Base-by-base conservation (phyloP, 2,797 vertebrate genomes). In the Sebastes steindachneri region DNA sequence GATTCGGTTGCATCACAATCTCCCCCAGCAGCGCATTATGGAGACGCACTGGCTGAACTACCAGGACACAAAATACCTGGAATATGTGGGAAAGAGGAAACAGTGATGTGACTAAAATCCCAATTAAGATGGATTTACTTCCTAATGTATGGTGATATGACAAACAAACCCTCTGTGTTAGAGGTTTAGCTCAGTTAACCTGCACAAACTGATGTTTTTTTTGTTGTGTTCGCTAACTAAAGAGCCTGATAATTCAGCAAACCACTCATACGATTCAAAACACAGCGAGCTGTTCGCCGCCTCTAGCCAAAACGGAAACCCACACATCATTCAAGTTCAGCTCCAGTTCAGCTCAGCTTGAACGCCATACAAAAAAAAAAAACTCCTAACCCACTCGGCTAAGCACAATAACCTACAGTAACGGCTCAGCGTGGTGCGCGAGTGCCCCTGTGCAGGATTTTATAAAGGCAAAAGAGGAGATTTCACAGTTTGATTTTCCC, bases 1-100 rank as follows among this genome's bases (percentile, higher is more conserved):
- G 79, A 76, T 77, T 85, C 63, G 7, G 78, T 86, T 88, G 85
- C 75, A 82, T 85, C 79, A 84, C 78, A 41, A 37, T 85, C 57
- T 80, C 62, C 75, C 14, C 84, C 57, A 15, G 74, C 77, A 82
- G 79, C 83, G 70, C 66, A 79, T 91, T 82, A 82, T 71, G 45
- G 69, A 83, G 55, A 70, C 77, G 31, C 73, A 65, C 89, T 77
- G 64, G 35, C 62, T 54, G 26, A 70, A 74, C 68, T 68, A 60
- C 29, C 35, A 62, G 69, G 59, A 37, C 68, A 23, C 31, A 35
- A 54, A 74, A 37, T 68, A 54, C 28, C 48, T 68, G 26, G 62
- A 48, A 66, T 73, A 86, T 75, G 75, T 85, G 59, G 28, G 17
- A 33, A 60, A 65, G 29, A 19, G 11, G 28, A 3, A 26, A 51